Base-by-base conservation (phyloP, 2,888 invertebrate species). In the Nemotelus nigrinus region DNA sequence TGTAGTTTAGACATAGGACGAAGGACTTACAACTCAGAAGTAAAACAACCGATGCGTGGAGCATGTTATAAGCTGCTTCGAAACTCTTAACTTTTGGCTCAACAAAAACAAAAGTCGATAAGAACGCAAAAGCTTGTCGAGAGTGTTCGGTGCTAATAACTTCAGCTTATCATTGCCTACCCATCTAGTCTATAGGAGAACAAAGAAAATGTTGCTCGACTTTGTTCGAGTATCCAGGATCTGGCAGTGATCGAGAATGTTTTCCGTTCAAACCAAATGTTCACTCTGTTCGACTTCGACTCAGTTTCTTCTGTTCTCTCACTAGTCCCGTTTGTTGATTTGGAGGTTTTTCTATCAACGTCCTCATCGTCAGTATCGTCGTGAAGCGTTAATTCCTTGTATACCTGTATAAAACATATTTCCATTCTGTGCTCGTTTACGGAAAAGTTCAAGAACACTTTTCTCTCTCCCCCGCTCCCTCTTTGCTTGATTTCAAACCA, bases 51-150 rank as follows among this genome's bases (percentile, higher is more conserved):
- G 55, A 70, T 53, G 53, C 55, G 39, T 65, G 48, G 60, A 79
- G 78, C 77, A 77, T 79, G 77, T 77, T 77, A 77, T 79, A 79
- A 79, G 79, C 79, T 77, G 77, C 58, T 79, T 65, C 63, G 57
- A 77, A 79, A 75, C 75, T 75, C 79, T 79, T 77, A 79, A 79
- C 79, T 79, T 77, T 79, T 77, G 70, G 75, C 76, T 77, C 77
- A 79, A 75, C 74, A 79, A 72, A 79, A 79, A 74, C 74, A 68
- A 77, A 79, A 63, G 75, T 77, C 6, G 68, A 64, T 75, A 77
- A 79, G 79, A 79, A 79, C 77, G 65, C 75, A 77, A 67, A 77
- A 74, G 74, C 77, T 77, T 68, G 55, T 43, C 39, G 10, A 48
- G 48, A 67, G 67, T 72, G 77, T 79, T 77, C 65, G 75, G 63